Conservation (phyloP, 2,797 vertebrate genomes). For the Petrocephalus schoutedeni region DNA sequence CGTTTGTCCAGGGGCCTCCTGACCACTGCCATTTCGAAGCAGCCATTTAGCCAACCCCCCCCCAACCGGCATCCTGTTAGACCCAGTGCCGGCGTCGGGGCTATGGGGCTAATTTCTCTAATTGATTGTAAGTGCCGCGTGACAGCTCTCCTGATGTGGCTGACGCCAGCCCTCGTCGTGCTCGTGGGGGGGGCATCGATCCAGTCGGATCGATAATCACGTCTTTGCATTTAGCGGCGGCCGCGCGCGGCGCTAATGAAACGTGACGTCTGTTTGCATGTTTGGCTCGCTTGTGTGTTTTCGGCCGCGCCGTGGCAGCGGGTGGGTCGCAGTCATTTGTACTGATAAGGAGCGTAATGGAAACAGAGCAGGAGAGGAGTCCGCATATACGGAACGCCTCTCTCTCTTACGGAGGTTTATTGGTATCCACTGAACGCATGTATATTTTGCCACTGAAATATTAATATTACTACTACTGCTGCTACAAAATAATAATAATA, state of each 20-base stretch:
- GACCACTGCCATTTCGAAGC: not conserved
- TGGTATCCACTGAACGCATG: not conserved
- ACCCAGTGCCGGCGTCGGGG: not conserved
- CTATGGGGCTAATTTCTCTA: constrained; percentile 63
- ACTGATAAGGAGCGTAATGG: not conserved
- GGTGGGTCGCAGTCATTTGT: not conserved
- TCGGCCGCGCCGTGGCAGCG: not conserved
- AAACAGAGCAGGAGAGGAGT: not conserved
- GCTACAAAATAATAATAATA: not conserved
- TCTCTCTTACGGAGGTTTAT: not conserved
- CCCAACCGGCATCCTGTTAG: not conserved
- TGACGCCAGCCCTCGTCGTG: constrained; percentile 30
- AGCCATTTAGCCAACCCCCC: not conserved
- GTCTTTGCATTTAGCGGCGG: constrained; percentile 44
- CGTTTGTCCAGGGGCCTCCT: not conserved
- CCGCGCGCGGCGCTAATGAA: constrained; percentile 21
- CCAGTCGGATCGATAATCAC: constrained; percentile 61
- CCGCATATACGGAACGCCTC: not conserved
- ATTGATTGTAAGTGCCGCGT: constrained; percentile 69
- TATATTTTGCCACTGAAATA: not conserved
- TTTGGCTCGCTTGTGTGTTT: not conserved
- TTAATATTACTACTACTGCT: not conserved
- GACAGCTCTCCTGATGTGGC: constrained; percentile 59
- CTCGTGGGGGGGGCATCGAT: constrained; percentile 56
- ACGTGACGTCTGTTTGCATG: not conserved